Evolutionary conservation across 2,113 vertebrate species (phyloP).

Genomic region (Tapirus terrestris): DNA sequence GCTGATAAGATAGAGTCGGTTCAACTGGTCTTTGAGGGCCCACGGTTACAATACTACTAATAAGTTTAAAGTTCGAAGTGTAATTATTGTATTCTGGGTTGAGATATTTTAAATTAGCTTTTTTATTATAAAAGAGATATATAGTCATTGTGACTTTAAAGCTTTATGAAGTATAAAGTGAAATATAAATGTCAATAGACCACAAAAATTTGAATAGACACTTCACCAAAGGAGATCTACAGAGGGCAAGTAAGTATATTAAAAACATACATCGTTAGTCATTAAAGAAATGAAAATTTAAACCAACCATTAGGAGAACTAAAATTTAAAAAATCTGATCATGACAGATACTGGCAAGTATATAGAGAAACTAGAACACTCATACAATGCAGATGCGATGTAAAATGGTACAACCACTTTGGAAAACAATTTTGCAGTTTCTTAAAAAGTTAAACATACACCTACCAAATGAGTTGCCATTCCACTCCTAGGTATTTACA

Average conservation of each 20-base stretch:
- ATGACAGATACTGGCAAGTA: background rate
- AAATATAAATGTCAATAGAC: background rate
- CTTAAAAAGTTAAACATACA: background rate
- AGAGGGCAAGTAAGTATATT: background rate
- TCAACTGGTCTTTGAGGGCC: too few species aligned
- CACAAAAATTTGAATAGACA: background rate
- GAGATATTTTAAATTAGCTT: background rate
- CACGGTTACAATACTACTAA: too few species aligned
- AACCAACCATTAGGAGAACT: background rate
- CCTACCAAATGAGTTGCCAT: background rate
- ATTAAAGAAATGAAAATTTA: background rate
- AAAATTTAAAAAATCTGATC: background rate
- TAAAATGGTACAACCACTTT: background rate
- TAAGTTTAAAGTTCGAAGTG: slow-evolving; percentile 19
- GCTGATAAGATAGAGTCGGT: too few species aligned
- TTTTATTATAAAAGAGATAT: slow-evolving; percentile 30
- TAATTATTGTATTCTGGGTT: background rate
- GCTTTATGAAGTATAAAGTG: background rate
- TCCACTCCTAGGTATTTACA: background rate
- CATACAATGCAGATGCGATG: background rate
- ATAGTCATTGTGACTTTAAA: background rate
- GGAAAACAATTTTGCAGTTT: background rate
- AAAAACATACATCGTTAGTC: background rate
- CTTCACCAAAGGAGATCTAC: background rate
- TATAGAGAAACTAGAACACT: background rate